Conservation (phyloP, 1,140 invertebrate genomes). For the Colletes latitarsis region DNA sequence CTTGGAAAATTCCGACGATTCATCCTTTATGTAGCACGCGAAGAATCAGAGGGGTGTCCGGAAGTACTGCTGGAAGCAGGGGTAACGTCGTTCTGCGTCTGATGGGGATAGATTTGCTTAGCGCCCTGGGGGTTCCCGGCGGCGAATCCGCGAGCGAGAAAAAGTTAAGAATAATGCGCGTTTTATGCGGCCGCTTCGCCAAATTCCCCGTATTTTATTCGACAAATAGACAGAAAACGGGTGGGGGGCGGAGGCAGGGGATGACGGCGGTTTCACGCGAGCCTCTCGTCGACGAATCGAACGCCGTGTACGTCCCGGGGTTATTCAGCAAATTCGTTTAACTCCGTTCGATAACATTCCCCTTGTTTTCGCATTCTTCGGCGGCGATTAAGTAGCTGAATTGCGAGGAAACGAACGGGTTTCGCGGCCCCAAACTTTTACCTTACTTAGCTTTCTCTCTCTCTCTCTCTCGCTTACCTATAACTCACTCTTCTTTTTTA, state of each 20-base stretch:
- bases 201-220: slow-evolving; percentile 54
- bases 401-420: neutral
- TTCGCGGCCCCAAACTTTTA: neutral
- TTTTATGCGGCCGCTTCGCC: slow-evolving; percentile 54
- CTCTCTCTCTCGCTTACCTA: neutral
- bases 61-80: neutral
- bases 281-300: neutral
- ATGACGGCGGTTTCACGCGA: neutral
- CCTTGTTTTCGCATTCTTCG: slow-evolving; percentile 12
- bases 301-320: neutral
- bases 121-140: slow-evolving; percentile 22
- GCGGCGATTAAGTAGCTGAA: neutral
- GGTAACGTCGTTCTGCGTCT: slow-evolving; percentile 54
- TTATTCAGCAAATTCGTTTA: slow-evolving; percentile 37
- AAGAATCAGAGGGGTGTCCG: neutral
- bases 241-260: neutral
- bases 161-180: slow-evolving; percentile 65
- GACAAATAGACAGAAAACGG: slow-evolving; percentile 58
- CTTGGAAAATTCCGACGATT: neutral
- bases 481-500: neutral
- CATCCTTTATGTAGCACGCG: neutral
- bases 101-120: slow-evolving; percentile 66
- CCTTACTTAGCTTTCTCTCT: neutral
- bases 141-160: slow-evolving; percentile 40
- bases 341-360: slow-evolving; percentile 12